Percentiles rank a stretch among this genome's conserved stretches.
Evolutionary conservation across 2,113 vertebrate genomes (phyloP).

Genomic region (Phodopus roborovskii): DNA sequence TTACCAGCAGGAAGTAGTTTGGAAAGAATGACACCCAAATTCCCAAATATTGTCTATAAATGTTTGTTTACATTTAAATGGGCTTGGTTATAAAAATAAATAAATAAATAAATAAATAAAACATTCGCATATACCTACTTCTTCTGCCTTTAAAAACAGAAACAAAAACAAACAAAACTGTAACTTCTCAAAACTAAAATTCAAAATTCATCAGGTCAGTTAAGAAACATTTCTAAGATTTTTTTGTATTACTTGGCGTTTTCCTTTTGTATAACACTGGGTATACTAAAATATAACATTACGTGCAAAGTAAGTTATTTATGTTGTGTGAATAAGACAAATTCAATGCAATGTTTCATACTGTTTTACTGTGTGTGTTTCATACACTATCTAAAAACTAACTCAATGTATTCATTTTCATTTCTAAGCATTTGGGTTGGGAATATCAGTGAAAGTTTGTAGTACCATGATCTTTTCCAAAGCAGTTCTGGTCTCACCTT

Average conservation of each 20-base stretch:
- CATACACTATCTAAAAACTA: not conserved
- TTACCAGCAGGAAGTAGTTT: no score
- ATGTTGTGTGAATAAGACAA: not conserved
- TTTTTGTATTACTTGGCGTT: constrained; percentile 12
- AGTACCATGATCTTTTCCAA: not conserved
- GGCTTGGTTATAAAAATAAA: no score
- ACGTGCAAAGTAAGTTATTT: not conserved
- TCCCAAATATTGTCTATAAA: no score
- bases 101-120: no score
- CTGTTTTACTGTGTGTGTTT: constrained; percentile 1
- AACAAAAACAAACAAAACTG: not conserved
- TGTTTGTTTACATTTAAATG: no score
- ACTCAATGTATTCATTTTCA: not conserved
- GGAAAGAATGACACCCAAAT: no score
- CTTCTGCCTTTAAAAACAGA: not conserved
- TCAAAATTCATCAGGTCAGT: constrained; percentile 41
- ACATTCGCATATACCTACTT: no score
- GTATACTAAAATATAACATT: not conserved
- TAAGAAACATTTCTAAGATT: constrained; percentile 14
- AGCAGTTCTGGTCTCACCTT: not conserved
- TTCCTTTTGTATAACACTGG: not conserved
- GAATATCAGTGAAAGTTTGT: not conserved
- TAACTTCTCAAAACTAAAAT: constrained; percentile 28
- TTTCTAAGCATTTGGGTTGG: constrained; percentile 37
- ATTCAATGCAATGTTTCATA: not conserved